phyloP scores from a whole-genome alignment of 1,140 invertebrate species.

The Augochlora pura region DNA sequence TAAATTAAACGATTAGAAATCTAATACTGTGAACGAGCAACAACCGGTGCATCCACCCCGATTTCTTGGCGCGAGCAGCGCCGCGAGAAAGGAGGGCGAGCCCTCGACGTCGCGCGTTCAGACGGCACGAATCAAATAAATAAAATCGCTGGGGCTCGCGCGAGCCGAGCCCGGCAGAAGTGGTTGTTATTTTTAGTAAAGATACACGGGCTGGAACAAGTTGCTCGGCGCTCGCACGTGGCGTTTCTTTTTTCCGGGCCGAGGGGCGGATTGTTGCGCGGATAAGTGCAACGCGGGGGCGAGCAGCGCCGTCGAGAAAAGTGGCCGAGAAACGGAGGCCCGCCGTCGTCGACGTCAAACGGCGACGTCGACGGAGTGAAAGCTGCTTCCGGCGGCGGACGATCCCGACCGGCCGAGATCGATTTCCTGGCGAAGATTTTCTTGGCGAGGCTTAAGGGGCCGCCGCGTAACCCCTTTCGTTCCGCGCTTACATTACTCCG shows the following conservation, averaged over 20 bases:
- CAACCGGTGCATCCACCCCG: too few species aligned
- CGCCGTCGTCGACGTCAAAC: too few species aligned
- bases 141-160: slow-evolving; percentile 9
- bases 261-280: slow-evolving; percentile 1
- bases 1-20: too few species aligned
- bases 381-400: too few species aligned
- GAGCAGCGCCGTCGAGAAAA: neutral
- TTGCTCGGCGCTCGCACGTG: neutral
- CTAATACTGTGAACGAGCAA: too few species aligned
- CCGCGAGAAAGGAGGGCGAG: neutral
- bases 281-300: neutral
- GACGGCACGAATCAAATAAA: slow-evolving; percentile 19
- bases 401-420: too few species aligned
- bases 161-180: neutral
- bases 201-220: slow-evolving; percentile 22
- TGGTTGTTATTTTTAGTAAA: slow-evolving; percentile 45
- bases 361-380: too few species aligned
- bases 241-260: neutral
- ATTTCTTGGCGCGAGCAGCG: too few species aligned
- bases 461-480: too few species aligned
- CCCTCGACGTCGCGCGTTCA: neutral
- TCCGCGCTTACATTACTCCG: too few species aligned
- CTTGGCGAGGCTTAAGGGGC: too few species aligned
- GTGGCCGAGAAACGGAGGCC: neutral
- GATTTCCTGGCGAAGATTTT: too few species aligned